A percentile compares a stretch with the other conserved stretches of the same genome.
Evolutionary conservation across 2,888 invertebrate genomes (phyloP).

Genomic region (Pandemis corylana): DNA sequence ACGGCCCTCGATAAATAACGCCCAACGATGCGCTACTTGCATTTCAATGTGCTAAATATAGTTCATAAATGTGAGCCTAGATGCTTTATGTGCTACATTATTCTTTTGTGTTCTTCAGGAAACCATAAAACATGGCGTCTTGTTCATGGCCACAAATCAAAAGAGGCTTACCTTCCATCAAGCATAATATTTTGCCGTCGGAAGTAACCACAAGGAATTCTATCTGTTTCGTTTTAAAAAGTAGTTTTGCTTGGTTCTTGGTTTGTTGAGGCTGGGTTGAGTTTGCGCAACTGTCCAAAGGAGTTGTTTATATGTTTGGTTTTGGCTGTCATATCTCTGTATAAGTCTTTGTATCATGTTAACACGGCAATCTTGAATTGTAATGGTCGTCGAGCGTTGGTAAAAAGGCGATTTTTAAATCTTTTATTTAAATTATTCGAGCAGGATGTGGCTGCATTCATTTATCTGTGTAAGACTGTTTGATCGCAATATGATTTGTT

Average conservation of each 20-base stretch:
- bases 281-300: conserved; percentile 49
- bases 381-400: conserved; percentile 8
- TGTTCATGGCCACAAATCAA: conserved; percentile 75
- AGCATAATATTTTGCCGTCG: conserved; percentile 47
- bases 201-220: conserved; percentile 41
- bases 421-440: not conserved
- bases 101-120: conserved; percentile 68
- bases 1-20: conserved; percentile 14
- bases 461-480: not conserved
- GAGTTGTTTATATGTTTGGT: conserved; percentile 55
- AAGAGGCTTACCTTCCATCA: conserved; percentile 66
- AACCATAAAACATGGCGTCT: conserved; percentile 75
- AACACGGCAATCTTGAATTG: conserved; percentile 36
- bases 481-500: not conserved
- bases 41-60: conserved; percentile 39
- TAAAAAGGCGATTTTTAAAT: not conserved
- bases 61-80: conserved; percentile 28
- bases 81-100: conserved; percentile 51
- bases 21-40: conserved; percentile 19
- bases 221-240: conserved; percentile 43
- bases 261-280: not conserved
- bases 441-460: not conserved
- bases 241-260: conserved; percentile 32
- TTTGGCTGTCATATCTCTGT: conserved; percentile 68
- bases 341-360: conserved; percentile 59